Percentiles rank a stretch among this genome's conserved stretches.
Evolutionary conservation across 2,888 invertebrate species (phyloP).

Genomic region (Nebria brevicollis): DNA sequence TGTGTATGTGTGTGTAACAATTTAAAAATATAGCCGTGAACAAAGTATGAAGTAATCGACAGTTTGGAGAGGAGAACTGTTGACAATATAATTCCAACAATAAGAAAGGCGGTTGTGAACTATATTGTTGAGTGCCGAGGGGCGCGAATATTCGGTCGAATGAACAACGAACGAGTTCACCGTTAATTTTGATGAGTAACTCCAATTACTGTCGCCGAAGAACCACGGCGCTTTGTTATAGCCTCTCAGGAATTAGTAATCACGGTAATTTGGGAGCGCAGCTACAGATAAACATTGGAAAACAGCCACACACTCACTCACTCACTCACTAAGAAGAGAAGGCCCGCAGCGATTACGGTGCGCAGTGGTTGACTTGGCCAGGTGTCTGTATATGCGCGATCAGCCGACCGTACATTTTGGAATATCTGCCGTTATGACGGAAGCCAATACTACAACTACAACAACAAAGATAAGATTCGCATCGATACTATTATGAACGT

Average conservation of each 20-base stretch:
- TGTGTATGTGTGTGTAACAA: no score
- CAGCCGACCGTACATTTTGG: conserved; percentile 38
- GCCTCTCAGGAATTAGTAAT: conserved; percentile 36
- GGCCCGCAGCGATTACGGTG: neutral
- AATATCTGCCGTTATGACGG: conserved; percentile 39
- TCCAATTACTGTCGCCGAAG: conserved; percentile 44
- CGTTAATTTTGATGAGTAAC: conserved; percentile 43
- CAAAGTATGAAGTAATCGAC: no score
- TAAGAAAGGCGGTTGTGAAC: neutral
- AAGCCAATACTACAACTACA: conserved; percentile 16
- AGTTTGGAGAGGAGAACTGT: neutral
- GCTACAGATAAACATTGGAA: conserved; percentile 15
- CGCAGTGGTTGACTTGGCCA: neutral
- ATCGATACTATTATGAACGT: neutral
- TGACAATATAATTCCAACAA: neutral
- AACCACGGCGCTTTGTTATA: conserved; percentile 33
- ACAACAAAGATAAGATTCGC: neutral
- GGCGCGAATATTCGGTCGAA: neutral
- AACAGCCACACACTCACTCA: neutral
- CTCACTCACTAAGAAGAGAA: neutral
- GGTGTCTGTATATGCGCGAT: conserved; percentile 8
- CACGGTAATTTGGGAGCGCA: conserved; percentile 39
- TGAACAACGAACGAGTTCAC: conserved; percentile 13
- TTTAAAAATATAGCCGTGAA: no score
- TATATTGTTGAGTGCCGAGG: neutral